Conservation (phyloP, 1,140 invertebrate genomes). For the Caligus rogercresseyi region DNA sequence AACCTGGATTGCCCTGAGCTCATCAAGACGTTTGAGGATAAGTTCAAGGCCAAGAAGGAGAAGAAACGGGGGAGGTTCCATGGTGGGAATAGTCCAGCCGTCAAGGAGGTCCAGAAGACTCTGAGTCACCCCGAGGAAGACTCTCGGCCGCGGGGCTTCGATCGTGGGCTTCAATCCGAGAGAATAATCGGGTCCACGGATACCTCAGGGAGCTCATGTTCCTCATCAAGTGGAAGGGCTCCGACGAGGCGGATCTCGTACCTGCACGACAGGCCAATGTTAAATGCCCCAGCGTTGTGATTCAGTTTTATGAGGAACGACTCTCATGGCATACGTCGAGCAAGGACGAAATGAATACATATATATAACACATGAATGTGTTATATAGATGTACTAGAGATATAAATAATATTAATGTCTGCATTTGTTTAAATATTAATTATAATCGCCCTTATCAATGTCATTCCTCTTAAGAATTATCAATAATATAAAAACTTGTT, state of each 20-base stretch:
- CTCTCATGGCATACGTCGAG: slow-evolving; percentile 76
- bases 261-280: slow-evolving; percentile 75
- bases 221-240: slow-evolving; percentile 92
- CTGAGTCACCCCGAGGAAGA: slow-evolving; percentile 22
- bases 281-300: slow-evolving; percentile 82
- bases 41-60: slow-evolving; percentile 14
- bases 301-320: slow-evolving; percentile 85
- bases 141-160: slow-evolving; percentile 46
- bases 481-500: no score
- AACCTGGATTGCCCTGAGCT: slow-evolving; percentile 83
- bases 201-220: slow-evolving; percentile 89
- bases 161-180: slow-evolving; percentile 71
- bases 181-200: slow-evolving; percentile 89
- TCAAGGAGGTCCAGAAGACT: neutral
- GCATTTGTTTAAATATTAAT: no score
- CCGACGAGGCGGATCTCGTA: slow-evolving; percentile 83
- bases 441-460: no score
- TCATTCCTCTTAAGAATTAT: no score
- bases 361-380: no score
- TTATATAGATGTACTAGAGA: no score
- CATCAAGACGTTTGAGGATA: slow-evolving; percentile 36
- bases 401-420: no score
- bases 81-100: neutral
- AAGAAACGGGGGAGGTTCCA: neutral
- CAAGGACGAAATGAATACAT: slow-evolving; percentile 36